Percentiles rank a stretch among this genome's conserved stretches.
Conservation (phyloP, 2,113 vertebrate species). For the Sinocyclocheilus maitianheensis region DNA sequence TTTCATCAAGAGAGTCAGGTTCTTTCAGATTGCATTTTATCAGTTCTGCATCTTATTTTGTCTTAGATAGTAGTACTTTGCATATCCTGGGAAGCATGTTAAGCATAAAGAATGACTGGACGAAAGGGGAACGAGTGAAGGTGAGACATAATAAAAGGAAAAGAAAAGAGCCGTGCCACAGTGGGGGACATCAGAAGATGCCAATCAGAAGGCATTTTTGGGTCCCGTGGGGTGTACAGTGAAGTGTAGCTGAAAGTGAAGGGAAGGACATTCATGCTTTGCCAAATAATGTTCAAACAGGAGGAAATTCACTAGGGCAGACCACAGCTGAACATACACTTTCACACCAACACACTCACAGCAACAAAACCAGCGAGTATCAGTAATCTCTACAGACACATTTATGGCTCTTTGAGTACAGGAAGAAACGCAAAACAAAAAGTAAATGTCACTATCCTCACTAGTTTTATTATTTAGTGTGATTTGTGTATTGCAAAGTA, state of each 20-base stretch:
- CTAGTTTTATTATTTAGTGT: neutral
- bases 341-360: conserved; percentile 21
- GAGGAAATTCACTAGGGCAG: conserved; percentile 41
- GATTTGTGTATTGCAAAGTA: neutral
- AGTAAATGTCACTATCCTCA: neutral
- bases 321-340: conserved; percentile 43
- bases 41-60: conserved; percentile 30
- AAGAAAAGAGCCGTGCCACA: conserved; percentile 30
- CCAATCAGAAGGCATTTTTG: conserved; percentile 49
- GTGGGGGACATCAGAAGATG: conserved; percentile 44
- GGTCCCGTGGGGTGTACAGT: conserved; percentile 41
- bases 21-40: neutral
- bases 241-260: conserved; percentile 55
- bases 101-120: neutral
- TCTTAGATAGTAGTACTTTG: conserved; percentile 16
- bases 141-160: conserved; percentile 25
- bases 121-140: conserved; percentile 14
- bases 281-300: conserved; percentile 46
- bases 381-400: neutral
- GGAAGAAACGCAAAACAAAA: neutral
- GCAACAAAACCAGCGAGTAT: neutral
- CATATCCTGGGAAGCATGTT: neutral
- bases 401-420: neutral
- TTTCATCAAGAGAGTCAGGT: neutral
- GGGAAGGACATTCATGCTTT: conserved; percentile 54